Percentiles rank a stretch among this genome's conserved stretches.
These are phyloP conservation scores for Indicator maculatus DNA, from an alignment of 2,113 vertebrate species.

Conservation along the genomic window DNA sequence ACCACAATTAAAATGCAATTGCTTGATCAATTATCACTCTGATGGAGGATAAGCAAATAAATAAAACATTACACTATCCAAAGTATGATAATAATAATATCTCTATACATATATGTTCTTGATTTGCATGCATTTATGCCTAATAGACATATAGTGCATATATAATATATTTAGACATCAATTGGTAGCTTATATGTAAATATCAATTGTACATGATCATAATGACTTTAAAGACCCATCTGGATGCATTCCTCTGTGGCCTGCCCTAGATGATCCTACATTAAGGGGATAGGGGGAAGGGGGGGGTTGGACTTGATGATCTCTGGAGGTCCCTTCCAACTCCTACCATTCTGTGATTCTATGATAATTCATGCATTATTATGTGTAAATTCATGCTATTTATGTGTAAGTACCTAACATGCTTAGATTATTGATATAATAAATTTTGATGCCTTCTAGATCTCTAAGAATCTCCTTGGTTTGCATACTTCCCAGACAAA, in stretches of 20 bases:
- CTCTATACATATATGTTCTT: background rate
- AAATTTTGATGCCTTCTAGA: background rate
- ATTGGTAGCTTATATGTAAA: background rate
- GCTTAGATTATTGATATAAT: background rate
- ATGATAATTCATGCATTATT: too few relatives aligned
- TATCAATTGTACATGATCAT: background rate
- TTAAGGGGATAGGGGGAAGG: too few relatives aligned
- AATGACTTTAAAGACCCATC: too few relatives aligned
- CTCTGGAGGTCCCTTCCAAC: too few relatives aligned
- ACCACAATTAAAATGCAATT: constrained; percentile 59
- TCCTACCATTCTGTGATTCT: too few relatives aligned
- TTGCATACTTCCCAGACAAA: background rate
- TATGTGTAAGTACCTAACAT: background rate
- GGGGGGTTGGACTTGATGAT: too few relatives aligned
- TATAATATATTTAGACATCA: background rate
- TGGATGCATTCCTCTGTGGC: too few relatives aligned
- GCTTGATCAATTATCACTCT: constrained; percentile 60
- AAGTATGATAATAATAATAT: background rate
- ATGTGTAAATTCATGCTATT: too few relatives aligned
- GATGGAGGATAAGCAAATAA: constrained; percentile 48
- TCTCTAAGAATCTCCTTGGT: background rate
- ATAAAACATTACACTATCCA: constrained; percentile 20
- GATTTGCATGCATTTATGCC: background rate
- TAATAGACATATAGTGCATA: background rate
- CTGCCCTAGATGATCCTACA: too few relatives aligned